These are phyloP conservation scores for Zaprionus ghesquierei DNA, from an alignment of 1,140 invertebrate genomes.

Conservation along the genomic window DNA sequence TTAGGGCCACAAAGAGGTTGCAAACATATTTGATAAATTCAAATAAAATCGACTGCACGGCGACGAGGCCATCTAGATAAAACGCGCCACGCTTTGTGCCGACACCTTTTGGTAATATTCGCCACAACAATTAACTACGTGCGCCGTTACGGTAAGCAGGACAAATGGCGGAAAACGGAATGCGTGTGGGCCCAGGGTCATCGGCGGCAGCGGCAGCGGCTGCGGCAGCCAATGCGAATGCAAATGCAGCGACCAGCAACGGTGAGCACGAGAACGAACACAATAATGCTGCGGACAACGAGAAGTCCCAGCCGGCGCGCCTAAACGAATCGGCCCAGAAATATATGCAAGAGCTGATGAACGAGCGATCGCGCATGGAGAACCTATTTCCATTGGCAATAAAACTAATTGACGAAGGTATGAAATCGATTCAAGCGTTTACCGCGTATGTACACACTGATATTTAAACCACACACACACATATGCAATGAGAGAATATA, in stretches of 20 bases:
- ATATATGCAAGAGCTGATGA: constrained; percentile 79
- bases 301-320: constrained; percentile 63
- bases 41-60: constrained; percentile 56
- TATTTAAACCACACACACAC: neutral
- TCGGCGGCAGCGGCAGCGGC: constrained; percentile 45
- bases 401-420: constrained; percentile 81
- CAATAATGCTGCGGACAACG: constrained; percentile 55
- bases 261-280: constrained; percentile 76
- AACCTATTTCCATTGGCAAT: constrained; percentile 77
- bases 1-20: constrained; percentile 75
- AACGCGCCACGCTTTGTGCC: constrained; percentile 45
- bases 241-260: constrained; percentile 55
- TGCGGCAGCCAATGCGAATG: constrained; percentile 20
- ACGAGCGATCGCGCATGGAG: constrained; percentile 75
- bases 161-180: constrained; percentile 82
- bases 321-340: constrained; percentile 71
- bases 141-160: constrained; percentile 45
- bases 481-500: neutral
- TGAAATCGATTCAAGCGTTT: constrained; percentile 42
- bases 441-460: constrained; percentile 29
- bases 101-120: constrained; percentile 36
- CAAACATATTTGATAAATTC: constrained; percentile 69
- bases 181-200: constrained; percentile 75
- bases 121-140: constrained; percentile 35
- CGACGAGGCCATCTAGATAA: constrained; percentile 39